Evolutionary conservation across 2,797 vertebrate species (phyloP).

Genomic region (Rhadinocentrus ornatus): DNA sequence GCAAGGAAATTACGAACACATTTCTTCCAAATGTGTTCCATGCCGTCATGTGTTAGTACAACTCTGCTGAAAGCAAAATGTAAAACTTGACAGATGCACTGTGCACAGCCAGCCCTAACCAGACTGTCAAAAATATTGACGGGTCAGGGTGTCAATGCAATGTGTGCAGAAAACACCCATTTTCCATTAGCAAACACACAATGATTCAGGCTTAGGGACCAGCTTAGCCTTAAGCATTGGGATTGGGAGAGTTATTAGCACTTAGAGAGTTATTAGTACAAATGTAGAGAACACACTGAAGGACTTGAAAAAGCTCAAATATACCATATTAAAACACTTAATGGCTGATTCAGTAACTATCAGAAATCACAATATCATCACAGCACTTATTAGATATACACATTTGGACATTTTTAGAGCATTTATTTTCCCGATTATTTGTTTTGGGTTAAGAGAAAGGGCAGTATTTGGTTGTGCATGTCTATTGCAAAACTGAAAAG

Average conservation of each 20-base stretch:
- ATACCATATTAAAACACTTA: slow-evolving; percentile 20
- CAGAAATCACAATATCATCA: slow-evolving; percentile 11
- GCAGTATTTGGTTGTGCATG: neutral
- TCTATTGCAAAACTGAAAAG: neutral
- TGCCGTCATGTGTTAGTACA: slow-evolving; percentile 70
- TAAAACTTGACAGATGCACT: slow-evolving; percentile 63
- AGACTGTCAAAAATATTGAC: slow-evolving; percentile 56
- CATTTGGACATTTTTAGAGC: slow-evolving; percentile 2
- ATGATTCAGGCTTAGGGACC: slow-evolving; percentile 43
- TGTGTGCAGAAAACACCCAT: slow-evolving; percentile 47
- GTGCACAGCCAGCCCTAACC: slow-evolving; percentile 53
- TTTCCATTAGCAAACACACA: slow-evolving; percentile 61
- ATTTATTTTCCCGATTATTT: neutral
- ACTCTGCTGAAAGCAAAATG: slow-evolving; percentile 56
- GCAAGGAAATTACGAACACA: slow-evolving; percentile 71
- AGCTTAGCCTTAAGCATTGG: neutral
- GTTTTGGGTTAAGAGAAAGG: neutral
- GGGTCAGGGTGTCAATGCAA: slow-evolving; percentile 50
- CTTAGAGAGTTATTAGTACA: neutral
- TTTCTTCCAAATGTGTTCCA: slow-evolving; percentile 73
- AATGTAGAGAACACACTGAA: neutral
- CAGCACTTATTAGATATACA: slow-evolving; percentile 1
- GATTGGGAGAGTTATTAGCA: neutral
- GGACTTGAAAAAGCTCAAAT: slow-evolving; percentile 6
- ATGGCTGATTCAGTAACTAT: neutral